Percentiles rank a stretch among this genome's conserved stretches.
Conservation (phyloP, 2,888 invertebrate genomes). For the Ceratothoa steindachneri region DNA sequence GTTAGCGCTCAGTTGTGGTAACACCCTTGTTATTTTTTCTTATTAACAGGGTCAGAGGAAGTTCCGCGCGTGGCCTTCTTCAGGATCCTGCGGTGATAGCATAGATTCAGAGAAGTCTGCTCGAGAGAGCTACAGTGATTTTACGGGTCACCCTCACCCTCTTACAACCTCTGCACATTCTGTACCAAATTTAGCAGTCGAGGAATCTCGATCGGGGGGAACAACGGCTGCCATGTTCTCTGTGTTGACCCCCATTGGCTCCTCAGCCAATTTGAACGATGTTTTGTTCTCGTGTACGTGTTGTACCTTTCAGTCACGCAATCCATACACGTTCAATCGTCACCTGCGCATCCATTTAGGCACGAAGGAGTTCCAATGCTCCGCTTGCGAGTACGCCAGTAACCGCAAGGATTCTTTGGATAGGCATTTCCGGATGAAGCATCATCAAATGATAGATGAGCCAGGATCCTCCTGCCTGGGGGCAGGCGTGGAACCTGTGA, state of each 20-base stretch:
- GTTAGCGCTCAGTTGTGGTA: neutral
- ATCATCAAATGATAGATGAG: constrained; percentile 29
- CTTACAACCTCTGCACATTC: no score
- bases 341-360: constrained; percentile 38
- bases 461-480: no score
- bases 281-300: neutral
- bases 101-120: no score
- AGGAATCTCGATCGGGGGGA: neutral
- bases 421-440: constrained; percentile 36
- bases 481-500: no score
- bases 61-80: no score
- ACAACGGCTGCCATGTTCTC: neutral
- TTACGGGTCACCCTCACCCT: no score
- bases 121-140: no score
- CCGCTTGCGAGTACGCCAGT: constrained; percentile 29
- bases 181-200: no score
- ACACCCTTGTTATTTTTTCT: neutral
- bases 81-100: no score
- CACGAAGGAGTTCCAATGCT: constrained; percentile 36
- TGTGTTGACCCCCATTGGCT: neutral
- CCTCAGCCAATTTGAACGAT: neutral
- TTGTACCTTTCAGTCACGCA: constrained; percentile 29
- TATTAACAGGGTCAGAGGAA: neutral
- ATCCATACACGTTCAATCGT: constrained; percentile 35
- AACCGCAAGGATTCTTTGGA: constrained; percentile 34